Evolutionary conservation across 1,140 invertebrate genomes (phyloP), one percentile per base, ranked within the genome.

Genomic region (Archegozetes longisetosus): DNA sequence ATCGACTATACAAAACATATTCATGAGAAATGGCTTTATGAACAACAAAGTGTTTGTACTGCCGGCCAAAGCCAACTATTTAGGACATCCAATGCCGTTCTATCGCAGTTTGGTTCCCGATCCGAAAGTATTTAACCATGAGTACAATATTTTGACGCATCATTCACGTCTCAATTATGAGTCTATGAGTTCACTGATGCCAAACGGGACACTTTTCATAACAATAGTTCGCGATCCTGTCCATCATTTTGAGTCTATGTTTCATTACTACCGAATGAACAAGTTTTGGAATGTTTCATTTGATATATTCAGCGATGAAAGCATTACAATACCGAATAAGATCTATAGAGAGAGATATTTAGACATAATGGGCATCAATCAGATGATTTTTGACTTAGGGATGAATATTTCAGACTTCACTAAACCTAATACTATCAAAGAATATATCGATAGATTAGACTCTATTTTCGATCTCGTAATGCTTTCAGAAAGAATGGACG

Each of bases 1-100:
- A 56, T 71, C 70, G 14, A 74, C 75, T 0, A 63, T 76, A 3
- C 74, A 76, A 61, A 76, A 75, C 63, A 73, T 77, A 53, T 65
- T 77, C 6, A 64, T 76, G 64, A 63, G 75, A 20, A 66, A 69
- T 66, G 75, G 71, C 17, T 66, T 68, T 20, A 53, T 61, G 13
- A 64, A 70, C 27, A 64, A 70, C 23, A 61, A 75, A n/a, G 66
- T 69, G 32, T 70, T 77, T 61, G 70, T 73, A 6, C 62, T 77
- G 4, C 74, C 74, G 12, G 26, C 25, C 22, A 57, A 47, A 22
- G 57, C 28, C 13, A 75, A 74, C 62, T 74, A 75, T 60, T 56
- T 75, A 2, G 74, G 72, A 13, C 64, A 69, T 56, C 66, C 65
- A 25, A 14, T 48, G 52, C 48, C 27, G 14, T 65, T 71, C 61